phyloP scores from a whole-genome alignment of 2,888 invertebrate species.

The Aromia moschata region DNA sequence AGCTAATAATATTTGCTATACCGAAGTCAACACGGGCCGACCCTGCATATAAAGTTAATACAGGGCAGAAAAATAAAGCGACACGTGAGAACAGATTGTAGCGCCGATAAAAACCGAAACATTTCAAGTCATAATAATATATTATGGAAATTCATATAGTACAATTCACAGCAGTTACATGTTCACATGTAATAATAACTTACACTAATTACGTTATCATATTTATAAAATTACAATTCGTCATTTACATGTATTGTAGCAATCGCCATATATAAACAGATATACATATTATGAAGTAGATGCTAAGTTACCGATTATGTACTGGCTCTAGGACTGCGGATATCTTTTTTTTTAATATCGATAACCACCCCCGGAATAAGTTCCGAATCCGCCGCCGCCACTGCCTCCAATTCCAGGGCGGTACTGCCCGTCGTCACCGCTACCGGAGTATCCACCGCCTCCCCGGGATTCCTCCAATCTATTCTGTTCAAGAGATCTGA shows the following conservation, averaged over 20 bases:
- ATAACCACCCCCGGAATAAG: constrained; percentile 33
- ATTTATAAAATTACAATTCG: constrained; percentile 2
- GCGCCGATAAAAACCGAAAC: no score
- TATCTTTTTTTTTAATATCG: constrained; percentile 31
- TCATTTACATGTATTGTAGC: constrained; percentile 3
- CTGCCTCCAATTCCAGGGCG: constrained; percentile 44
- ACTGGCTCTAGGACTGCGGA: constrained; percentile 6
- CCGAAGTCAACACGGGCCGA: no score
- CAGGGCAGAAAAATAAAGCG: neutral
- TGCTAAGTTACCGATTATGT: neutral
- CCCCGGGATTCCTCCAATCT: constrained; percentile 44
- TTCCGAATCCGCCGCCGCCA: constrained; percentile 31
- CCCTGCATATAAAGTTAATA: no score
- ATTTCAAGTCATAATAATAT: neutral
- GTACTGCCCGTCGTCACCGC: constrained; percentile 49
- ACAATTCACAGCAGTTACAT: constrained; percentile 21
- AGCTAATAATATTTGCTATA: no score
- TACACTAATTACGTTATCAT: constrained; percentile 5
- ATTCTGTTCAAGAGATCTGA: constrained; percentile 51
- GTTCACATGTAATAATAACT: constrained; percentile 11
- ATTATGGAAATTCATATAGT: neutral
- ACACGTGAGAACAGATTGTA: neutral
- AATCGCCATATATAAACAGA: constrained; percentile 2
- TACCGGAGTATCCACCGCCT: constrained; percentile 39
- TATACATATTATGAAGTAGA: neutral